Evolutionary conservation across 2,113 vertebrate genomes (phyloP).

Genomic region (Ia io): DNA sequence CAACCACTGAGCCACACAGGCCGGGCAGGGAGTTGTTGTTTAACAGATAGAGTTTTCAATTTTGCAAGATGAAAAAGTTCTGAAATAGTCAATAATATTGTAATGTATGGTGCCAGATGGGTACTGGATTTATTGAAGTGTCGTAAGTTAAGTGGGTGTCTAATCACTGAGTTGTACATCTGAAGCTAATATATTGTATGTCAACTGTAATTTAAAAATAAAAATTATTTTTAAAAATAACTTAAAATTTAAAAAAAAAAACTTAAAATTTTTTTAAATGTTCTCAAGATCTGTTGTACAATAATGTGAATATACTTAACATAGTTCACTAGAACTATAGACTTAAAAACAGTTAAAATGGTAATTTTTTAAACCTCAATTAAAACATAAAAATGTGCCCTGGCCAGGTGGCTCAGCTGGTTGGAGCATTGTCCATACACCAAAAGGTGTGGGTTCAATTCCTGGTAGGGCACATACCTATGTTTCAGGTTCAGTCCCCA

Average conservation of each 20-base stretch:
- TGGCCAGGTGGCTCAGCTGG: not conserved
- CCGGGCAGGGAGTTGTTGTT: not conserved
- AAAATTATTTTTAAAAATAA: not conserved
- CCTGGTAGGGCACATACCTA: not conserved
- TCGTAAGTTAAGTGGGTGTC: not conserved
- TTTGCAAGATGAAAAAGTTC: not conserved
- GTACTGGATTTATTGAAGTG: not conserved
- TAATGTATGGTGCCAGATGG: not conserved
- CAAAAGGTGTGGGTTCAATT: not conserved
- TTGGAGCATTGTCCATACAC: not conserved
- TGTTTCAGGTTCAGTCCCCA: not conserved
- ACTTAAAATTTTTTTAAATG: not conserved
- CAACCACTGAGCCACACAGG: too few relatives aligned
- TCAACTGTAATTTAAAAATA: not conserved
- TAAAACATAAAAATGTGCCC: not conserved
- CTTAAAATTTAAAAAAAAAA: not conserved
- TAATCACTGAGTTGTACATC: not conserved
- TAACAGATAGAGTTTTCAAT: not conserved
- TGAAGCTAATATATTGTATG: not conserved
- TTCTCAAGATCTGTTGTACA: not conserved
- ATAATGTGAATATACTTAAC: not conserved
- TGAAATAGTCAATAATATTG: not conserved
- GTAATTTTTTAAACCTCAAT: not conserved
- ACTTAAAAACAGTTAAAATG: not conserved
- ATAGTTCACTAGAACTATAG: not conserved